A percentile compares a stretch with the other conserved stretches of the same genome.
Conservation (phyloP, 2,888 invertebrate genomes). For the Tipula confusa region DNA sequence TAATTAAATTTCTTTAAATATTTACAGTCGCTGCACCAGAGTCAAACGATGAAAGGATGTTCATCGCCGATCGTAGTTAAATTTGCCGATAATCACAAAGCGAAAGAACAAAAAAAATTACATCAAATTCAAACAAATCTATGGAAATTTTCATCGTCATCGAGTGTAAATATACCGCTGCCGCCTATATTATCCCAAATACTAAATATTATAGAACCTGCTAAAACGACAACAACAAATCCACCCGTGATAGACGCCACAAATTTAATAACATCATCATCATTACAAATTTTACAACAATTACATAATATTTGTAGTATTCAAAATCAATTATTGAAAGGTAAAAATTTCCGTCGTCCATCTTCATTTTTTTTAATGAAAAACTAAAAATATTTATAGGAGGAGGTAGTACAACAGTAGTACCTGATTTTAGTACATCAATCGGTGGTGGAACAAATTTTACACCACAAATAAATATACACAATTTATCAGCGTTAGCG, state of each 20-base stretch:
- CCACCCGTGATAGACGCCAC: slow-evolving; percentile 49
- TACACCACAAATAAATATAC: slow-evolving; percentile 78
- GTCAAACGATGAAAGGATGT: slow-evolving; percentile 99
- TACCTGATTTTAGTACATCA: slow-evolving; percentile 8
- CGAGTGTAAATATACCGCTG: slow-evolving; percentile 52
- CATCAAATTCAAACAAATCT: slow-evolving; percentile 91
- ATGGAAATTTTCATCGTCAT: slow-evolving; percentile 75
- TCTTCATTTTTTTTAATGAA: background rate
- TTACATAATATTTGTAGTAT: slow-evolving; percentile 59
- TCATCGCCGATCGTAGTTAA: slow-evolving; percentile 97
- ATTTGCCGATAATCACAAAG: slow-evolving; percentile 98
- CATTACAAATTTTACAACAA: slow-evolving; percentile 62
- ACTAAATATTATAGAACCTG: slow-evolving; percentile 51
- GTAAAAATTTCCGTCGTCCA: slow-evolving; percentile 42
- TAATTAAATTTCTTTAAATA: too few species aligned
- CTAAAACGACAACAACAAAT: slow-evolving; percentile 49
- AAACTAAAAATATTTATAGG: background rate
- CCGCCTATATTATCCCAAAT: slow-evolving; percentile 52
- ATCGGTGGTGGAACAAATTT: slow-evolving; percentile 42
- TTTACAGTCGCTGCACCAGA: slow-evolving; percentile 84
- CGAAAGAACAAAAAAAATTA: slow-evolving; percentile 94
- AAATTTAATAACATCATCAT: slow-evolving; percentile 56
- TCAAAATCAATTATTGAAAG: slow-evolving; percentile 61
- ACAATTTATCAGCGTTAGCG: slow-evolving; percentile 85
- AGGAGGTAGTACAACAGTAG: background rate